Evolutionary conservation across 2,888 invertebrate species (phyloP), one percentile per base, ranked within the genome.

Genomic region (Oscheius sp.): DNA sequence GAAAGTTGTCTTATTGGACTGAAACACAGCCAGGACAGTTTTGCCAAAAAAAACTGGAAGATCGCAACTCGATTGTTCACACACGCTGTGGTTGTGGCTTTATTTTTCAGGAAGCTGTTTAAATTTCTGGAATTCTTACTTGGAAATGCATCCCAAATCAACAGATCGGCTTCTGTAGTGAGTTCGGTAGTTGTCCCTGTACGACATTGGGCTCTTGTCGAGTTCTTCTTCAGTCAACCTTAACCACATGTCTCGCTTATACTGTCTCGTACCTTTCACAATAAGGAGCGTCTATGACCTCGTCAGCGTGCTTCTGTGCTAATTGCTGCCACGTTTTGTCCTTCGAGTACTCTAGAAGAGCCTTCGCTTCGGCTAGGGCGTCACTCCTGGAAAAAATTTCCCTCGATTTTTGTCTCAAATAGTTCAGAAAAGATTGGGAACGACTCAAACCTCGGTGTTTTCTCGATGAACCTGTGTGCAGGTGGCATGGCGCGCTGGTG

Each of bases 311-410:
- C 58, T 73, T 75, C 71, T 77, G 62, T 53, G 79, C 80, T 50
- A 80, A 74, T 73, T 80, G 72, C 72, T 80, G 80, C 82, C 82
- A 82, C 62, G 76, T 73, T 70, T 80, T 79, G 59, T 79, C 80
- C 62, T 79, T 79, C 10, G 82, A 80, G 59, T 79, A 78, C 70
- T 76, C 77, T 57, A 82, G 77, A 60, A 82, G 79, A 33, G 77
- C 77, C 74, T 79, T 79, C 32, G 82, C 82, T 13, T 77, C 80
- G 29, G 74, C 76, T 50, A 82, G 68, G 42, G 81, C 79, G 70
- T 74, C 73, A 33, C 68, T 74, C 70, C 81, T 81, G 73, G 21
- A 48, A 80, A 75, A 21, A 35, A 53, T 35, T 29, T 59, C 53
- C 13, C 10, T 53, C 10, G 4, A 9, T 0, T 42, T 7, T 42